Conservation (phyloP, 2,113 vertebrate genomes). For the Gila orcuttii region DNA sequence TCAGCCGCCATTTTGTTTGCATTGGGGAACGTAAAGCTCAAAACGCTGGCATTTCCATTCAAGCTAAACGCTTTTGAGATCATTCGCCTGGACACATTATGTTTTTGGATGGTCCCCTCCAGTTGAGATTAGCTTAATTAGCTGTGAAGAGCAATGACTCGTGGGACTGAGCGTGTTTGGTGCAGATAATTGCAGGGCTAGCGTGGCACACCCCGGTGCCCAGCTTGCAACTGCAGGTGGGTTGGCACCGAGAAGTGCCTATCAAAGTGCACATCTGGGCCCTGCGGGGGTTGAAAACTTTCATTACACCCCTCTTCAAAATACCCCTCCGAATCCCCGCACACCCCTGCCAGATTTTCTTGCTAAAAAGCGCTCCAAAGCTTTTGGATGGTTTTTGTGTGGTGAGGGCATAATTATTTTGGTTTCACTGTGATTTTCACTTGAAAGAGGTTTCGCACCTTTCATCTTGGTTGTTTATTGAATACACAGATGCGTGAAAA, state of each 20-base stretch:
- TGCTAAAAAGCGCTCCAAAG: conserved; percentile 59
- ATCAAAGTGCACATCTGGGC: conserved; percentile 72
- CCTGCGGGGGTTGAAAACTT: conserved; percentile 65
- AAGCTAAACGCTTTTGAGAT: conserved; percentile 59
- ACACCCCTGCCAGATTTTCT: conserved; percentile 58
- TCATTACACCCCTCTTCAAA: conserved; percentile 68
- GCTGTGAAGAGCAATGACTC: conserved; percentile 75
- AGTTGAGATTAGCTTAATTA: conserved; percentile 77
- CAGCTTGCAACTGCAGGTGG: conserved; percentile 70
- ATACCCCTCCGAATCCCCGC: conserved; percentile 59
- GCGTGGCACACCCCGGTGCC: conserved; percentile 64
- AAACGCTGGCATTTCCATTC: conserved; percentile 55
- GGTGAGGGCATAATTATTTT: conserved; percentile 57
- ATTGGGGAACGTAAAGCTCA: conserved; percentile 39
- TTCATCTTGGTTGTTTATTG: conserved; percentile 45
- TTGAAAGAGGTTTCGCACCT: conserved; percentile 46
- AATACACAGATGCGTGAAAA: conserved; percentile 29
- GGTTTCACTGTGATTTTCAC: conserved; percentile 51
- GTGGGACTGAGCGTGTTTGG: conserved; percentile 68
- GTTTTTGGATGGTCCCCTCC: conserved; percentile 70
- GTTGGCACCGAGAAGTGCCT: conserved; percentile 67
- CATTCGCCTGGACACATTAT: conserved; percentile 63
- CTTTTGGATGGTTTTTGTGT: conserved; percentile 44
- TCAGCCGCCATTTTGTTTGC: conserved; percentile 40
- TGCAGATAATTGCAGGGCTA: conserved; percentile 70